Percentiles rank a stretch among this genome's conserved stretches.
Conservation (phyloP, 1,140 invertebrate species). For the Bombus affinis region DNA sequence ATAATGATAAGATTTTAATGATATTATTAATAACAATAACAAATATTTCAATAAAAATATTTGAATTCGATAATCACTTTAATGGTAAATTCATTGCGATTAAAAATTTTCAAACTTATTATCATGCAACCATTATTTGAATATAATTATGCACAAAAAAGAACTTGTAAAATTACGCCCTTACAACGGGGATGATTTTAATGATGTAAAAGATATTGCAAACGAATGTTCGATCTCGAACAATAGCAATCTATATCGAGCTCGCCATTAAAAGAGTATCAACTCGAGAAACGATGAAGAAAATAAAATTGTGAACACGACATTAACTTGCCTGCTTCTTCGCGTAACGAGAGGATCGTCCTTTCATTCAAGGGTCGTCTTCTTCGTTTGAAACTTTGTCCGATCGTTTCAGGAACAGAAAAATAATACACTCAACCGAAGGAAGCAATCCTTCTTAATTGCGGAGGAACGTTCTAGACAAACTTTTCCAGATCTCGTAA, state of each 20-base stretch:
- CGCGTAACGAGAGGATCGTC: conserved; percentile 2
- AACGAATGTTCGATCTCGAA: background rate
- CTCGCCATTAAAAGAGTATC: background rate
- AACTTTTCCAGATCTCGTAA: background rate
- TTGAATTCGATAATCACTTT: too few species aligned
- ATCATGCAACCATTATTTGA: background rate
- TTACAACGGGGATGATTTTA: background rate
- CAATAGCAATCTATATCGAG: background rate
- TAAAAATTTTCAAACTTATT: too few species aligned
- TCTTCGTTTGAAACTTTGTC: background rate
- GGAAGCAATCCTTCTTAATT: too few species aligned
- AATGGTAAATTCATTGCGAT: too few species aligned
- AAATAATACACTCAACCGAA: background rate
- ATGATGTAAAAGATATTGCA: background rate
- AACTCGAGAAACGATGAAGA: background rate
- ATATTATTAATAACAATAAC: background rate
- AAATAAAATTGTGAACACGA: background rate
- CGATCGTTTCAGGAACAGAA: background rate
- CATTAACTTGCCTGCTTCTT: background rate
- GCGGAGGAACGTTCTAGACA: background rate
- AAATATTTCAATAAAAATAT: background rate
- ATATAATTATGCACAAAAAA: background rate
- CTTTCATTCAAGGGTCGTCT: background rate
- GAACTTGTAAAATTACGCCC: background rate
- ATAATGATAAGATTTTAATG: too few species aligned